These are phyloP conservation scores for Morus bassanus DNA, from an alignment of 2,797 vertebrate genomes.

Conservation along the genomic window DNA sequence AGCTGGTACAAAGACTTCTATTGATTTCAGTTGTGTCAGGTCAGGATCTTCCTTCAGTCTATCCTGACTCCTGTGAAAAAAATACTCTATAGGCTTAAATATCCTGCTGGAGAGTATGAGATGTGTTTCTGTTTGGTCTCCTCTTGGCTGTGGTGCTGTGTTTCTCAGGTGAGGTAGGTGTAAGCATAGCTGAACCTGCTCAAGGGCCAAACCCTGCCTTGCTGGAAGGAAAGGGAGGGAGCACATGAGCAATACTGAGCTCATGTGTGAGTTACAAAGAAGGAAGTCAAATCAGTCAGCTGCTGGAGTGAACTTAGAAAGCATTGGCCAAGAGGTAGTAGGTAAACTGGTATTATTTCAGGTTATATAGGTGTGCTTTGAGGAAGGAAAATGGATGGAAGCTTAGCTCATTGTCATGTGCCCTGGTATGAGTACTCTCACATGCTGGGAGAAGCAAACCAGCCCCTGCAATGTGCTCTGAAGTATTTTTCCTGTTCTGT, in stretches of 20 bases:
- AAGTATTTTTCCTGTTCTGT: rapidly evolving
- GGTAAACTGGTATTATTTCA: not conserved
- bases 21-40: not conserved
- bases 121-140: not conserved
- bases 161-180: not conserved
- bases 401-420: rapidly evolving
- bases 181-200: not conserved
- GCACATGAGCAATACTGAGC: not conserved
- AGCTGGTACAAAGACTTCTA: not conserved
- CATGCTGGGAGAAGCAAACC: not conserved
- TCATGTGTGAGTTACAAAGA: not conserved
- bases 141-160: too few relatives aligned
- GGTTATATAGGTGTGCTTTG: rapidly evolving
- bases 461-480: rapidly evolving
- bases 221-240: too few relatives aligned
- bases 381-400: too few relatives aligned
- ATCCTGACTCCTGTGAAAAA: not conserved
- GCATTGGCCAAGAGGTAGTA: rapidly evolving
- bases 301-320: rapidly evolving
- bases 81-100: not conserved
- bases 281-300: not conserved
- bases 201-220: not conserved
- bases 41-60: not conserved
- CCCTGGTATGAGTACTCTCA: not conserved
- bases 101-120: not conserved